Conservation (phyloP, 2,888 invertebrate species). For the Synergus japonicus region DNA sequence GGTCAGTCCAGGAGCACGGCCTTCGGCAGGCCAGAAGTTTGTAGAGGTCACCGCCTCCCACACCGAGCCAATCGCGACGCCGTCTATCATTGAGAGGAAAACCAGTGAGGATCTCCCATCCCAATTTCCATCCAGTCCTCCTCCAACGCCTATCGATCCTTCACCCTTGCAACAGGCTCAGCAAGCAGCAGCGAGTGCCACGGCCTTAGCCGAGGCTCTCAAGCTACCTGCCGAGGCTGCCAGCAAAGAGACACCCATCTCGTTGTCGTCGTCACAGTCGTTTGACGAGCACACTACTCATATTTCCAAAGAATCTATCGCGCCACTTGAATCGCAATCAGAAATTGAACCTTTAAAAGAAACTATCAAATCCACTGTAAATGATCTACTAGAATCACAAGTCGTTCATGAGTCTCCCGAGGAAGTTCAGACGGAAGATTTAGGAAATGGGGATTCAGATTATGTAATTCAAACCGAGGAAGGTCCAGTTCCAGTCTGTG, state of each 20-base stretch:
- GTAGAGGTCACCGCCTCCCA: slow-evolving; percentile 67
- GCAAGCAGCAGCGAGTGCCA: slow-evolving; percentile 70
- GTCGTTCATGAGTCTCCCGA: neutral
- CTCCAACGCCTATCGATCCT: slow-evolving; percentile 75
- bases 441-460: slow-evolving; percentile 42
- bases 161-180: slow-evolving; percentile 75
- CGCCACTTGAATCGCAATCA: neutral
- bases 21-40: slow-evolving; percentile 62
- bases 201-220: slow-evolving; percentile 72
- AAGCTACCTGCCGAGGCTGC: slow-evolving; percentile 69
- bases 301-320: slow-evolving; percentile 28
- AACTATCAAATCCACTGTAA: neutral
- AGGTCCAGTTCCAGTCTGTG: slow-evolving; percentile 62
- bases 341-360: slow-evolving; percentile 10
- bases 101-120: slow-evolving; percentile 75
- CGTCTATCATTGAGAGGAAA: slow-evolving; percentile 77
- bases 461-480: slow-evolving; percentile 64
- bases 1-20: slow-evolving; percentile 72
- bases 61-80: slow-evolving; percentile 71
- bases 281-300: slow-evolving; percentile 25
- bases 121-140: slow-evolving; percentile 74
- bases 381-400: neutral
- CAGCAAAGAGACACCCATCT: slow-evolving; percentile 42
- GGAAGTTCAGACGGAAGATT: slow-evolving; percentile 2
- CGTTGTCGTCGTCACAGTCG: slow-evolving; percentile 28